Percentiles rank a stretch among this genome's conserved stretches.
Conservation (phyloP, 2,113 vertebrate species). For the Elephantulus edwardii region DNA sequence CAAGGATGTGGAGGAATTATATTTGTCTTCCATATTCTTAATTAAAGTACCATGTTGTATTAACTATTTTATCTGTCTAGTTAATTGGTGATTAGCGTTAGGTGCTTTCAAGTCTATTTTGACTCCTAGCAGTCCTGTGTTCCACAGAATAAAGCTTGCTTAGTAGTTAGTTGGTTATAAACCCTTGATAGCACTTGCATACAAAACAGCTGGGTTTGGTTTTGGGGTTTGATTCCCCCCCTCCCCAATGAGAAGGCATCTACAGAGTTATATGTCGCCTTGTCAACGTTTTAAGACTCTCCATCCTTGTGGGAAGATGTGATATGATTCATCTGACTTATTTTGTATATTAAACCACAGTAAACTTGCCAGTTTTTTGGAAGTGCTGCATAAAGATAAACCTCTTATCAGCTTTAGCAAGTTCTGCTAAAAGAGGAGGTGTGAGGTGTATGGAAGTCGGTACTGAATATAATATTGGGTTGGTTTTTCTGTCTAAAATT, state of each 20-base stretch:
- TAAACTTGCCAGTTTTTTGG: slow-evolving; percentile 32
- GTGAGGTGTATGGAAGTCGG: slow-evolving; percentile 24
- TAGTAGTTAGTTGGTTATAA: background rate
- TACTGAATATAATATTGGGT: slow-evolving; percentile 54
- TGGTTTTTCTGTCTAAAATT: slow-evolving; percentile 60
- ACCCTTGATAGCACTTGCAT: slow-evolving; percentile 47
- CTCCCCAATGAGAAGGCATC: slow-evolving; percentile 33
- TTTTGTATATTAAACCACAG: slow-evolving; percentile 63
- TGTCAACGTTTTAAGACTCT: slow-evolving; percentile 61
- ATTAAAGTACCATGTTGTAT: background rate
- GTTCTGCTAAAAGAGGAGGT: slow-evolving; percentile 59
- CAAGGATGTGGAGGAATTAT: background rate
- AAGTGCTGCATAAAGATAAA: slow-evolving; percentile 56
- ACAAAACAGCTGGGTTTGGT: slow-evolving; percentile 47
- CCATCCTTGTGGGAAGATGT: slow-evolving; percentile 57
- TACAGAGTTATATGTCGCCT: slow-evolving; percentile 41
- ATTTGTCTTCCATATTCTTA: background rate
- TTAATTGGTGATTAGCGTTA: too few species aligned
- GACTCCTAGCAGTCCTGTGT: too few species aligned
- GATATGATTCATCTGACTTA: slow-evolving; percentile 66
- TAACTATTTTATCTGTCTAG: slow-evolving; percentile 17
- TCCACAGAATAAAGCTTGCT: too few species aligned
- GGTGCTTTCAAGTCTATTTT: too few species aligned
- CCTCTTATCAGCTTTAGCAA: slow-evolving; percentile 55
- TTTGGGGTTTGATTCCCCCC: too few species aligned